These are phyloP conservation scores for Spialia ferax DNA, from an alignment of 2,888 invertebrate species.

Conservation along the genomic window DNA sequence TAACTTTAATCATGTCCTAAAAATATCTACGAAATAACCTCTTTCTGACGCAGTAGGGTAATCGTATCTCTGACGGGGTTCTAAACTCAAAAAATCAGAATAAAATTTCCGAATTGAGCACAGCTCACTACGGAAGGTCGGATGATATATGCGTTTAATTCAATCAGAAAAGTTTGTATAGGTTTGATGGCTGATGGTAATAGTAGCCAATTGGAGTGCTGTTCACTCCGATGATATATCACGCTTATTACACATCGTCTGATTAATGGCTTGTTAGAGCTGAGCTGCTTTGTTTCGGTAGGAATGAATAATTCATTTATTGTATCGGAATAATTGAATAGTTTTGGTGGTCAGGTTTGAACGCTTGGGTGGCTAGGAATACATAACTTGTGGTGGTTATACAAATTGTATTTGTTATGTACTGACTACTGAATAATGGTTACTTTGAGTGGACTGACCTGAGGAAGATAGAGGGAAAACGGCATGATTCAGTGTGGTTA, in stretches of 20 bases:
- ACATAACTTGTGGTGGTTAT: no score
- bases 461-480: no score
- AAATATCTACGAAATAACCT: no score
- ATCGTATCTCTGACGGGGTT: no score
- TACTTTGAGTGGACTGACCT: no score
- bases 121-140: slow-evolving; percentile 3
- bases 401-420: no score
- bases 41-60: no score
- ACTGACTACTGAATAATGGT: no score
- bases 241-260: slow-evolving; percentile 47
- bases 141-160: slow-evolving; percentile 75
- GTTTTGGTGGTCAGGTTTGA: neutral
- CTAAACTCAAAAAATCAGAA: neutral
- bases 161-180: slow-evolving; percentile 64
- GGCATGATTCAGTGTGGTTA: no score
- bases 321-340: neutral
- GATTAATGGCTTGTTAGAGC: slow-evolving; percentile 36
- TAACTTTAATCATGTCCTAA: no score
- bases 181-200: slow-evolving; percentile 57
- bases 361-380: neutral
- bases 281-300: slow-evolving; percentile 33
- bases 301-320: slow-evolving; percentile 38
- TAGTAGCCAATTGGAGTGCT: slow-evolving; percentile 63
- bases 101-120: slow-evolving; percentile 1
- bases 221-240: slow-evolving; percentile 63